These are phyloP conservation scores for Channa striata DNA, from an alignment of 2,797 vertebrate species.

Conservation along the genomic window DNA sequence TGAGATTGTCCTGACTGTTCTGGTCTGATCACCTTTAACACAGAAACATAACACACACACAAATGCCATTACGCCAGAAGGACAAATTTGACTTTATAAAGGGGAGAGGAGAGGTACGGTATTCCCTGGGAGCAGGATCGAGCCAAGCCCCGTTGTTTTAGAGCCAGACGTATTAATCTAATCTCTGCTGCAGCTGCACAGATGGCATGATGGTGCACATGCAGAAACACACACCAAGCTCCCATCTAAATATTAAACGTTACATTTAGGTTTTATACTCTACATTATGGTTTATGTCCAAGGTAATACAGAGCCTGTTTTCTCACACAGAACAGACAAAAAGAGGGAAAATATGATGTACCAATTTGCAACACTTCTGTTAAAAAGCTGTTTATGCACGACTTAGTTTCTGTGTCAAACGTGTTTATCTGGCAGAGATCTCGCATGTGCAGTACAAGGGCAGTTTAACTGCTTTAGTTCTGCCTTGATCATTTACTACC, in stretches of 20 bases:
- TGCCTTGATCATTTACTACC: too few species aligned
- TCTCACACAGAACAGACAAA: too few species aligned
- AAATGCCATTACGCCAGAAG: background rate
- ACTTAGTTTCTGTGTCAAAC: too few species aligned
- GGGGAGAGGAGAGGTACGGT: constrained; percentile 1
- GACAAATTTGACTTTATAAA: background rate
- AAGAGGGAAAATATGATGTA: too few species aligned
- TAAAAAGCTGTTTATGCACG: too few species aligned
- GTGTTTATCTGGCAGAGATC: too few species aligned
- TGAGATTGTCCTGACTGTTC: background rate
- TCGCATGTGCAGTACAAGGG: too few species aligned
- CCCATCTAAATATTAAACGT: constrained; percentile 6
- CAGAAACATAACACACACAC: background rate
- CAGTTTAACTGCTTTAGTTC: too few species aligned
- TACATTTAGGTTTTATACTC: background rate
- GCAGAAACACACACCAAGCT: background rate
- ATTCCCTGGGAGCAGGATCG: constrained; percentile 28
- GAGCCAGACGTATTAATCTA: constrained; percentile 30
- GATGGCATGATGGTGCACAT: background rate
- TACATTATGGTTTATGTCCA: background rate
- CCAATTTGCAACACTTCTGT: too few species aligned
- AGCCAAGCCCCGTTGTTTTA: constrained; percentile 35
- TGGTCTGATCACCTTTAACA: constrained; percentile 1
- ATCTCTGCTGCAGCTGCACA: constrained; percentile 18
- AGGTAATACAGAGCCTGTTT: background rate